Conservation (phyloP, 2,797 vertebrate genomes). For the Sebastes paucispinis region DNA sequence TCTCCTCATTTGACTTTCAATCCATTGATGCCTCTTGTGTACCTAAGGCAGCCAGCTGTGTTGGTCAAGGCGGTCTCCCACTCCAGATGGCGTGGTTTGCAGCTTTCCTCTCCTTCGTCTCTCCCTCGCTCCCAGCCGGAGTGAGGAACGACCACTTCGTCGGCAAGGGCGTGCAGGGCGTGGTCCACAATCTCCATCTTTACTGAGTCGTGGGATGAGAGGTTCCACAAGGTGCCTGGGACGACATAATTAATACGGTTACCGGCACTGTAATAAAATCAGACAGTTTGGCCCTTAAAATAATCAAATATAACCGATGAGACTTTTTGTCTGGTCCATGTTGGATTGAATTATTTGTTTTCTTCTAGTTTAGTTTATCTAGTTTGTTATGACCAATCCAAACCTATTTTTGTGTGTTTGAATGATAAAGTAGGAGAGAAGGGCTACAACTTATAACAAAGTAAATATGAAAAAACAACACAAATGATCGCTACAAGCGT, state of each 20-base stretch:
- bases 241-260: background rate
- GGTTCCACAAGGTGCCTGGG: conserved; percentile 95
- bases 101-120: conserved; percentile 87
- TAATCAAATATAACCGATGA: background rate
- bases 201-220: conserved; percentile 95
- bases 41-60: conserved; percentile 98
- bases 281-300: background rate
- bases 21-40: conserved; percentile 18
- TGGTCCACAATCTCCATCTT: conserved; percentile 99
- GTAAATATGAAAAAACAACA: background rate
- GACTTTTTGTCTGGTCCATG: background rate
- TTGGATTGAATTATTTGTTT: background rate
- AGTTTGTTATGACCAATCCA: background rate
- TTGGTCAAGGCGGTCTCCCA: conserved; percentile 97
- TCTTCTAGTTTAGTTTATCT: background rate
- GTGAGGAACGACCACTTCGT: conserved; percentile 93
- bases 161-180: conserved; percentile 90
- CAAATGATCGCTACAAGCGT: background rate
- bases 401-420: background rate
- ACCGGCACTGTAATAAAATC: background rate
- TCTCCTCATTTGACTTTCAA: background rate
- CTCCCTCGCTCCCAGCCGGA: conserved; percentile 93
- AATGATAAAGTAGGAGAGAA: background rate
- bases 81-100: conserved; percentile 93
- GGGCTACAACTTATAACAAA: background rate